phyloP scores from a whole-genome alignment of 2,113 vertebrate genomes.

The Ceratotherium simum region DNA sequence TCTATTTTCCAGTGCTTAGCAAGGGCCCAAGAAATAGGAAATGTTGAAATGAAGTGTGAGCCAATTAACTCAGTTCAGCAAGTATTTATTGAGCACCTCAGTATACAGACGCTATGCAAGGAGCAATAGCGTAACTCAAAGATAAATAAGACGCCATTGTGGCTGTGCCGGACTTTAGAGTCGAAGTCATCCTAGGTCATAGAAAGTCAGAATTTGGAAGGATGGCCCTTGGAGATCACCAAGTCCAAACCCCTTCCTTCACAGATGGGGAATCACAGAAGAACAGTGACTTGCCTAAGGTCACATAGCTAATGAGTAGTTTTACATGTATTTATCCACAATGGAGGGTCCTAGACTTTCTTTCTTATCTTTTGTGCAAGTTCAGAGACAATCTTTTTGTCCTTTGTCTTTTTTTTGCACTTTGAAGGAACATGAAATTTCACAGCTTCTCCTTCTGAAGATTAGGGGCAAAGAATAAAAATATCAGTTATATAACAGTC shows the following conservation, averaged over 20 bases:
- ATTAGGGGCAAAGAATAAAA: conserved; percentile 62
- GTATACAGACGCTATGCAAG: not conserved
- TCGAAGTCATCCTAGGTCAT: not conserved
- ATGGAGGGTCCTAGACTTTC: not conserved
- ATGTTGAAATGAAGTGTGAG: not conserved
- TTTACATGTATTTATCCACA: not conserved
- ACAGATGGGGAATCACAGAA: not conserved
- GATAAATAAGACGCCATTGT: not conserved
- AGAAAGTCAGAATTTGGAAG: not conserved
- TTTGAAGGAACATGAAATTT: conserved; percentile 21
- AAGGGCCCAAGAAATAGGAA: not conserved
- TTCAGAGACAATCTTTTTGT: not conserved
- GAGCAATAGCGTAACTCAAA: not conserved
- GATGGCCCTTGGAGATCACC: not conserved
- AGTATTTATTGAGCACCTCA: not conserved
- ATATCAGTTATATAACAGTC: conserved; percentile 79
- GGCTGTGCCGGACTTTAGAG: not conserved
- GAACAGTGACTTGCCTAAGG: not conserved
- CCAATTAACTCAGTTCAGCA: not conserved
- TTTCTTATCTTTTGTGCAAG: not conserved
- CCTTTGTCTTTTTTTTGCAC: not conserved
- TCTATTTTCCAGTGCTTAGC: not conserved
- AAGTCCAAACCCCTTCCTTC: not conserved
- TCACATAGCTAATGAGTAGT: not conserved
- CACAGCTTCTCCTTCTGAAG: conserved; percentile 28